Evolutionary conservation across 1,140 invertebrate species (phyloP).

Genomic region (Danaus melanippus): DNA sequence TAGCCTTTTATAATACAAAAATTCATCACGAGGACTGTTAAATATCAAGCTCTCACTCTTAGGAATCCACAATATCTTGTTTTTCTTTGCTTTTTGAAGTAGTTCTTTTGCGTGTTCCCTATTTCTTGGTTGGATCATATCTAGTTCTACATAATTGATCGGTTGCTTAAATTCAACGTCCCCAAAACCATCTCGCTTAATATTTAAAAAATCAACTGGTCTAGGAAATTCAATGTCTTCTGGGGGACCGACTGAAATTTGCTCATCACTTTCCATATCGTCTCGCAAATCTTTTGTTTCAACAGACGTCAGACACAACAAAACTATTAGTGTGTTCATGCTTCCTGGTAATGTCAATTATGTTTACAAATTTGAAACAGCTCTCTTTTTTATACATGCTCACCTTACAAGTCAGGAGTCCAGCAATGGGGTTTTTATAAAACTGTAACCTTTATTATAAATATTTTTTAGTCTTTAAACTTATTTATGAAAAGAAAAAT

Average conservation of each 20-base stretch:
- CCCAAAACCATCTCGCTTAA: constrained; percentile 18
- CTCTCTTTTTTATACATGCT: no score
- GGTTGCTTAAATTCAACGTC: constrained; percentile 17
- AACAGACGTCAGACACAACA: constrained; percentile 1
- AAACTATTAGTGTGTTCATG: constrained; percentile 6
- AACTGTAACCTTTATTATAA: no score
- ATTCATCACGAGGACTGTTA: constrained; percentile 22
- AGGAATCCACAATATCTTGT: background rate
- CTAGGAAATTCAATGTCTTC: no score
- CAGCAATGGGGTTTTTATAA: no score
- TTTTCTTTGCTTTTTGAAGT: background rate
- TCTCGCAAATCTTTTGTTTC: constrained; percentile 1
- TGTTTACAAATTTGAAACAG: constrained; percentile 9
- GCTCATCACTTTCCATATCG: background rate
- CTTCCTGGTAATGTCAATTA: constrained; percentile 6
- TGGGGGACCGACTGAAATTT: background rate
- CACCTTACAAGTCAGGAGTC: no score
- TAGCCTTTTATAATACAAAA: constrained; percentile 17
- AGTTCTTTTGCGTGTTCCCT: background rate
- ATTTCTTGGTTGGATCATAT: background rate
- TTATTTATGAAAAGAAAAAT: no score
- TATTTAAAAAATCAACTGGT: constrained; percentile 25
- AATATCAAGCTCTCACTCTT: constrained; percentile 9
- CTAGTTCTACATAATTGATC: constrained; percentile 14
- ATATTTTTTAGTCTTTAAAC: no score